Conservation (phyloP, 2,113 vertebrate species). For the Puma concolor region DNA sequence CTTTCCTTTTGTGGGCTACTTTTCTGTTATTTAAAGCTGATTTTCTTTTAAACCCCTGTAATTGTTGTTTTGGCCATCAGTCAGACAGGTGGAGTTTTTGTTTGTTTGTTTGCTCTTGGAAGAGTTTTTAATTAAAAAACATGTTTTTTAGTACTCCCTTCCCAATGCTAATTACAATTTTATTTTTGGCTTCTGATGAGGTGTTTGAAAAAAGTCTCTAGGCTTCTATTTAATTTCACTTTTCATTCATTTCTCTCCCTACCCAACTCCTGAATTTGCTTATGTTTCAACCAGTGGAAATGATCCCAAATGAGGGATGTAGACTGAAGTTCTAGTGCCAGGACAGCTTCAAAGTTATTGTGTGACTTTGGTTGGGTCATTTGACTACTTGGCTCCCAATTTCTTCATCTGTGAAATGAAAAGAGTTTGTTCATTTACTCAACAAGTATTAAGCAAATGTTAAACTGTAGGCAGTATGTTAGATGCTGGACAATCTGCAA, state of each 20-base stretch:
- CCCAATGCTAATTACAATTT: neutral
- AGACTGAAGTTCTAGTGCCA: neutral
- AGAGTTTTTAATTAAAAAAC: conserved; percentile 40
- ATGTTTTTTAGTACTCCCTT: neutral
- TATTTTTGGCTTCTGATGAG: conserved; percentile 14
- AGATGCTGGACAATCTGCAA: neutral
- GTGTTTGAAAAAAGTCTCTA: conserved; percentile 24
- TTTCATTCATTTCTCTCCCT: neutral
- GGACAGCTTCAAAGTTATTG: neutral
- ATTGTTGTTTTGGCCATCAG: conserved; percentile 18
- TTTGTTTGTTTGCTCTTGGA: neutral
- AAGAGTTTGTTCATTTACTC: conserved; percentile 3
- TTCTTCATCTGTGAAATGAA: neutral
- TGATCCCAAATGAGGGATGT: neutral
- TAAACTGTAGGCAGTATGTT: neutral
- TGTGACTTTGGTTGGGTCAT: neutral
- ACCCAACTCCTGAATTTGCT: neutral
- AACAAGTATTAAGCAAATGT: neutral
- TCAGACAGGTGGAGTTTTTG: neutral
- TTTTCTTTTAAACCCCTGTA: neutral
- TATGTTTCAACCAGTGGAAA: conserved; percentile 7
- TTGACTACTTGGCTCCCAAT: neutral
- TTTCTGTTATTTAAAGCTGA: conserved; percentile 60
- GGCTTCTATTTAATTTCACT: conserved; percentile 8
- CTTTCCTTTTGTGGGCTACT: conserved; percentile 54